Base-by-base conservation (phyloP, 2,797 vertebrate genomes). In the Esox masquinongy region DNA sequence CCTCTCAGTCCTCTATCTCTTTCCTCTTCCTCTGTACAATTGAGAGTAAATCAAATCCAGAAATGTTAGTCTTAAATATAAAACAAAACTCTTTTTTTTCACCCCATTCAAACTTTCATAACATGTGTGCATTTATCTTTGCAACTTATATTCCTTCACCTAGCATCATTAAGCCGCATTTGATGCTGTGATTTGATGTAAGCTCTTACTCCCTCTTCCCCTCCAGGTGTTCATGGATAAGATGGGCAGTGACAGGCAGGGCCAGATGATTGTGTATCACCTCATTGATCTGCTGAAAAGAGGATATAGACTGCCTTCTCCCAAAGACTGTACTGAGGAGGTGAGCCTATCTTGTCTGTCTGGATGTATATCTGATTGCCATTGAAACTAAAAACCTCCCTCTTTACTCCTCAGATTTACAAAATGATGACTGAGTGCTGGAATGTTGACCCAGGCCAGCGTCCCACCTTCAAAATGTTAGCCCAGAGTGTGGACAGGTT, bases 251-350 rank as follows among this genome's bases (percentile, higher is more conserved):
- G 97, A 99, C 86, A 99, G 98, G 85, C 98, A 99, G 88, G 97
- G 97, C 43, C 98, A 99, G 91, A 99, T 99, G 98, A 99, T 99
- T 63, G 97, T 99, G 1, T 98, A 97, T 88, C 97, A 99, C 85
- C 92, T 99, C 82, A 97, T 97, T 80, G 96, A 97, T 76, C 95
- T 95, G 77, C 79, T 89, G 77, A 98, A 96, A 85, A 93, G 91
- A 29, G 95, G 94, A 53, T 96, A 94, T 68, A 92, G 97, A 83
- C 84, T 99, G 7, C 96, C 96, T 0, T 91, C 94, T 76, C 97
- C 97, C 7, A 93, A 95, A 4, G 93, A 90, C 14, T 99, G 97
- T 77, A 96, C 96, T 19, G 92, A 92, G 83, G 95, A 96, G 97
- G 98, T 97, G 88, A 88, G 90, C 17, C 56, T 61, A 4, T 61